Base-by-base conservation (phyloP, 2,113 vertebrate species). In the Mesembrinibis cayennensis region DNA sequence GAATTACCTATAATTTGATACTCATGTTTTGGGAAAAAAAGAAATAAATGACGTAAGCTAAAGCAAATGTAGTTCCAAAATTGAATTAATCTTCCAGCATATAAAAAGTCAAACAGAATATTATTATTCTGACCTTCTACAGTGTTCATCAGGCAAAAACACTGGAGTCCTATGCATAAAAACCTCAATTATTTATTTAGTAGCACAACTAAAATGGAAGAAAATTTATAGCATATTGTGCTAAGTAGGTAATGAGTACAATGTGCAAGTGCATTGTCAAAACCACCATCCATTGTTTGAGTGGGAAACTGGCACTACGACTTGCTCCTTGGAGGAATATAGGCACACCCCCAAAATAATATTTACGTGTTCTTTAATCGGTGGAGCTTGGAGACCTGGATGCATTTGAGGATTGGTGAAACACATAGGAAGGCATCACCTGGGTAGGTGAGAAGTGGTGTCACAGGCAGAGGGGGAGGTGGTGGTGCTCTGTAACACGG, bases 201-300 rank as follows among this genome's bases (percentile, higher is more conserved):
- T n/a, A 61, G 81, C n/a, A 59, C 23, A 88, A 36, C n/a, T 85
- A 5, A 42, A 93, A 58, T 66, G 52, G 61, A 61, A 89, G 70
- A 65, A 89, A 62, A 97, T 89, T 91, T 95, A 94, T 87, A 44
- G 87, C 49, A 18, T 56, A 79, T 91, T 97, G 87, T 96, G 66
- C 62, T 76, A 25, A 71, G n/a, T 4, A 47, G 65, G 77, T 71
- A 94, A 87, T 36, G 56, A 67, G 47, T 20, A 36, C 73, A 85
- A 61, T 80, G 65, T 76, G 53, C n/a, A 49, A 87, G 49, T 22
- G 56, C 56, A 72, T 87, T 76, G 49, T 91, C 49, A 71, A 89
- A 92, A 14, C 34, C 45, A 40, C 30, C 14, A 0, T 25, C 70
- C 89, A 93, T 96, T 88, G 93, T 96, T 65, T 58, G 78, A 90